These are phyloP conservation scores for Eupithecia pulchellata DNA, from an alignment of 2,888 invertebrate genomes.

Conservation along the genomic window DNA sequence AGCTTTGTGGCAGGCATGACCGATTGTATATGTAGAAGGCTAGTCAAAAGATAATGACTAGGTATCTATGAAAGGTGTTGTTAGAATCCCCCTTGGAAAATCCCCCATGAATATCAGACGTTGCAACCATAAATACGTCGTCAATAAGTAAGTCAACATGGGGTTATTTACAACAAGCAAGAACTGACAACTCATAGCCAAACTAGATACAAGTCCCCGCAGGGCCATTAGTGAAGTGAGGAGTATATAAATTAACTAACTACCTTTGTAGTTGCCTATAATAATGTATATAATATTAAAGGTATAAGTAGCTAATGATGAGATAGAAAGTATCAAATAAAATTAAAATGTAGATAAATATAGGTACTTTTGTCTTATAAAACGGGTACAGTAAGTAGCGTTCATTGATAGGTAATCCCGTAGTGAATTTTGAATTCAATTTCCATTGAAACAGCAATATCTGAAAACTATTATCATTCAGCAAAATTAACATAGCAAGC, in stretches of 20 bases:
- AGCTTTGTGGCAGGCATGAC: not conserved
- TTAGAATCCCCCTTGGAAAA: not conserved
- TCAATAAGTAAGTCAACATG: not conserved
- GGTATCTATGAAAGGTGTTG: not conserved
- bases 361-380: not conserved
- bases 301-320: not conserved
- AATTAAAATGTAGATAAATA: not conserved
- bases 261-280: too few relatives aligned
- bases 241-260: not conserved
- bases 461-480: not conserved
- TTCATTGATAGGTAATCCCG: not conserved
- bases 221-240: not conserved
- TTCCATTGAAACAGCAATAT: not conserved
- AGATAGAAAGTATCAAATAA: not conserved
- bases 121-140: not conserved
- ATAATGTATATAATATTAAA: too few relatives aligned
- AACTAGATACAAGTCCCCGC: not conserved
- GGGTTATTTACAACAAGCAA: constrained; percentile 2
- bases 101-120: not conserved
- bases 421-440: not conserved
- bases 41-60: not conserved
- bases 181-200: not conserved
- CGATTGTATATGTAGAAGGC: not conserved
- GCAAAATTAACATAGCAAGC: not conserved
- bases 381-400: not conserved